Evolutionary conservation across 37 sponge, comb jelly and placozoan species (phyloP).

Genomic region (Sycon ciliatum): DNA sequence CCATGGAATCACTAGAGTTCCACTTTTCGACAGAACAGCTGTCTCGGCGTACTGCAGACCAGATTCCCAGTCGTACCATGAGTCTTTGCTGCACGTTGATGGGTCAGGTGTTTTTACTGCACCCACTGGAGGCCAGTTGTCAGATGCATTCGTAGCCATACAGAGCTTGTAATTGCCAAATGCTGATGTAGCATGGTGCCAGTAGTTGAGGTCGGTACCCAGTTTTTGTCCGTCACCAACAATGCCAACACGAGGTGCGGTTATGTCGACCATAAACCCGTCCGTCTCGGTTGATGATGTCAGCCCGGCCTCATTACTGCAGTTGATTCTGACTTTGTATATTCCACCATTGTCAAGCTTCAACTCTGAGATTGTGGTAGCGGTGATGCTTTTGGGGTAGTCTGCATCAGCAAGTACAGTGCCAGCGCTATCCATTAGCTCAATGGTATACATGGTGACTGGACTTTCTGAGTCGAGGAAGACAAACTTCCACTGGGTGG

Average conservation of each 20-base stretch:
- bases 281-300: not conserved
- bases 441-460: not conserved
- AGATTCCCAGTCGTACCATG: not conserved
- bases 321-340: not conserved
- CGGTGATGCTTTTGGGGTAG: not conserved
- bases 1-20: not conserved
- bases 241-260: not conserved
- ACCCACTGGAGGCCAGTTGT: not conserved
- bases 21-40: not conserved
- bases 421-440: not conserved
- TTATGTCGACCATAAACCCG: not conserved
- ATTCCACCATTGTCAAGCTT: not conserved
- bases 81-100: not conserved
- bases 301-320: not conserved
- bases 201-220: not conserved
- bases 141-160: not conserved
- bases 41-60: not conserved
- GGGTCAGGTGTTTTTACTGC: not conserved
- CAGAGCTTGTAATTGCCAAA: not conserved
- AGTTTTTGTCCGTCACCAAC: not conserved
- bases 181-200: not conserved
- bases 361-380: not conserved
- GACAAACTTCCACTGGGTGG: not conserved
- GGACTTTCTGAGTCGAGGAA: constrained; percentile 1
- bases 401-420: not conserved